Conservation (phyloP, 2,888 invertebrate genomes). For the Drosophila nr. perissopoda region DNA sequence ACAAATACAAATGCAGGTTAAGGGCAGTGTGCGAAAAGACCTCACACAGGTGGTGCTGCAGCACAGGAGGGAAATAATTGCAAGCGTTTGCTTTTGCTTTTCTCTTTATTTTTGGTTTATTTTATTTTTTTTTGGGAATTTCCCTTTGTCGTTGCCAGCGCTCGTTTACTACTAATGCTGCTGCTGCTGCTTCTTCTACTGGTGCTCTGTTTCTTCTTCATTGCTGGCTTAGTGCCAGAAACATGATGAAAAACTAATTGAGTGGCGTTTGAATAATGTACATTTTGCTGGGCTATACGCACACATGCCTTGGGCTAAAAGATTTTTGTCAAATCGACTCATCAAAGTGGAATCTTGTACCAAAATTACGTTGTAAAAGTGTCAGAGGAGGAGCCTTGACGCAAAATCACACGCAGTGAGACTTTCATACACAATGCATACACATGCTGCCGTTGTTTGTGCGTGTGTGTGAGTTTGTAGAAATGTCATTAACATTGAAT, state of each 20-base stretch:
- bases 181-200: constrained; percentile 6
- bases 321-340: constrained; percentile 50
- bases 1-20: constrained; percentile 18
- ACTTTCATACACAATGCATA: constrained; percentile 45
- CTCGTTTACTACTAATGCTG: constrained; percentile 23
- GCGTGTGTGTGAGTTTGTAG: constrained; percentile 30
- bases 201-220: constrained; percentile 6
- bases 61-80: constrained; percentile 29
- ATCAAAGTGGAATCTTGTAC: constrained; percentile 74
- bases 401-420: constrained; percentile 35
- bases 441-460: constrained; percentile 8
- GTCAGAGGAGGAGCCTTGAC: constrained; percentile 56
- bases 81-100: constrained; percentile 20
- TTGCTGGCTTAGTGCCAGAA: constrained; percentile 52
- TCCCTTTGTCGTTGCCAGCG: constrained; percentile 47
- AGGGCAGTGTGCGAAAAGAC: constrained; percentile 48
- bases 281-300: constrained; percentile 15
- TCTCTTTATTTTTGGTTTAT: constrained; percentile 26
- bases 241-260: constrained; percentile 73
- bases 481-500: constrained; percentile 71
- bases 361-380: constrained; percentile 52
- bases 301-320: constrained; percentile 20
- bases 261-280: constrained; percentile 57
- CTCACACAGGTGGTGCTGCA: constrained; percentile 54
- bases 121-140: constrained; percentile 56